A percentile compares a stretch with the other conserved stretches of the same genome.
phyloP scores from a whole-genome alignment of 2,888 invertebrate genomes.

The Xestia sexstrigata region DNA sequence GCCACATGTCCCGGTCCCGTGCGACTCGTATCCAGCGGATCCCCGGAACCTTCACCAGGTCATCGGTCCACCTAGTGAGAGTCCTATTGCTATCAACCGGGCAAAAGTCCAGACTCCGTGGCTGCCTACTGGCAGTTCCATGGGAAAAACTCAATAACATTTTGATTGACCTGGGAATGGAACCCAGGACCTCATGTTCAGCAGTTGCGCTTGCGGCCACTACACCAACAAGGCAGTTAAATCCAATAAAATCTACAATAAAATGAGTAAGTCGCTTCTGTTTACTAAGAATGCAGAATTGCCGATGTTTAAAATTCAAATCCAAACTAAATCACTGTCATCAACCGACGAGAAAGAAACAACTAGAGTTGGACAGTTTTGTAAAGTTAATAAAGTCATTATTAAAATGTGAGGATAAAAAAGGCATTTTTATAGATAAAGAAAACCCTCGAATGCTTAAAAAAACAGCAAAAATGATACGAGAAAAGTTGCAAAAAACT shows the following conservation, averaged over 20 bases:
- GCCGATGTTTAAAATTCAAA: no score
- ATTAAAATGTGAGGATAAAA: not conserved
- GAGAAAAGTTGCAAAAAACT: not conserved
- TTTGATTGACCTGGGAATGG: not conserved
- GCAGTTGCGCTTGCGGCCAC: not conserved
- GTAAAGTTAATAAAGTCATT: not conserved
- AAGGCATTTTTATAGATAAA: not conserved
- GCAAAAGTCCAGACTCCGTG: not conserved
- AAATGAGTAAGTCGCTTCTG: not conserved
- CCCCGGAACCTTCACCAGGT: no score
- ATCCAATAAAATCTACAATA: not conserved
- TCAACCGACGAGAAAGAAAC: not conserved
- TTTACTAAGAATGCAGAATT: not conserved
- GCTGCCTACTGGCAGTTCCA: not conserved
- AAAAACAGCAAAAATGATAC: not conserved
- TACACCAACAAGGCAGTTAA: not conserved
- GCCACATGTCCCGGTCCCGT: no score
- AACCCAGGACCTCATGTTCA: not conserved
- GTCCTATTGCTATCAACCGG: not conserved
- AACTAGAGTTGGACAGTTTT: not conserved
- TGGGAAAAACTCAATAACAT: not conserved
- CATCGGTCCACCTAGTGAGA: no score
- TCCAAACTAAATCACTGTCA: not conserved
- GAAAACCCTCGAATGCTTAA: not conserved
- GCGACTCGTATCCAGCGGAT: no score